Evolutionary conservation across 1,140 invertebrate genomes (phyloP), one percentile per base, ranked within the genome.

Genomic region (Heliconius hermathena): DNA sequence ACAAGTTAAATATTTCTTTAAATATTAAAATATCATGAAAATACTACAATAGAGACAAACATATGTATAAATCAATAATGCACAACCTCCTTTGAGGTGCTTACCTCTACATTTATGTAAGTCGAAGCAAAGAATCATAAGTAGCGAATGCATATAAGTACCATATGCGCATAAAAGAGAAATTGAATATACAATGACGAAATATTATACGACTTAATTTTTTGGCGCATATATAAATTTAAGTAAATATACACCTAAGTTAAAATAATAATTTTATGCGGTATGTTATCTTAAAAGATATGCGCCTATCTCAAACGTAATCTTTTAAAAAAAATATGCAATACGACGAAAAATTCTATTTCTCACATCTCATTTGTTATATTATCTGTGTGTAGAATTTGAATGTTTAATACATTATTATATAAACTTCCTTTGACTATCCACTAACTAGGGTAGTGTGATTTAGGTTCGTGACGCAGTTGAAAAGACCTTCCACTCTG

Each of bases 401-500:
- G 1, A 52, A 20, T 52, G 13, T 60, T 4, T 66, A 29, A 29
- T n/a, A n/a, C n/a, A n/a, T n/a, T n/a, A n/a, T n/a, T n/a, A 66
- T 66, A 66, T 13, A 29, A 26, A 26, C 3, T 29, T 66, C 4
- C 60, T 66, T 29, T 29, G 26, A 66, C 13, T 9, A 66, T 66
- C 60, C 22, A 26, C 60, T 66, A 66, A 66, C 26, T 66, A 26
- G 60, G 9, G 54, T 60, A 60, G 8, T 60, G n/a, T 60, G 54
- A 60, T 22, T 60, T 60, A 36, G 18, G 52, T 41, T 74, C 36
- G 33, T 57, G 52, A 74, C 74, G 70, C 52, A 80, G 74, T 80
- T 70, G 54, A 73, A 70, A 76, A 38, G 78, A 75, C 60, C 71
- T 79, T 75, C 78, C 78, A 72, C 73, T 79, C 49, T n/a, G 73